A percentile compares a stretch with the other conserved stretches of the same genome.
Conservation (phyloP, 2,888 invertebrate species). For the Ennomos erosarius region DNA sequence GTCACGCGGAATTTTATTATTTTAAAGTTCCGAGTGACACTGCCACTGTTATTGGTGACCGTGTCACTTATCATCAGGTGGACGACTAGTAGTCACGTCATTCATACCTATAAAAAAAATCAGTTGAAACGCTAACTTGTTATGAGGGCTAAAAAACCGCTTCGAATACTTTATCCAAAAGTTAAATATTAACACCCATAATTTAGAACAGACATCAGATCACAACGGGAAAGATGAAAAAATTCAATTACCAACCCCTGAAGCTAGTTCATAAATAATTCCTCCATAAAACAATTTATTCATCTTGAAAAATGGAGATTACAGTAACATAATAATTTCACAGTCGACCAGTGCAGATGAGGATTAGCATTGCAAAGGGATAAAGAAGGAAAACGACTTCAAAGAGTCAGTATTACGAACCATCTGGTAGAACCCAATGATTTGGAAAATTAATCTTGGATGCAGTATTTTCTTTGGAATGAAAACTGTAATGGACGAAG, state of each 20-base stretch:
- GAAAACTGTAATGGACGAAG: constrained; percentile 8
- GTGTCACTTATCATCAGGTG: too few relatives aligned
- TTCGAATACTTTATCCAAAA: too few relatives aligned
- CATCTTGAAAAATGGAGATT: constrained; percentile 30
- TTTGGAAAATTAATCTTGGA: constrained; percentile 31
- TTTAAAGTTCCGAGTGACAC: too few relatives aligned
- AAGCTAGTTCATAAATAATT: constrained; percentile 30
- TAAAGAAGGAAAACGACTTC: constrained; percentile 19
- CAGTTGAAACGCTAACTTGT: too few relatives aligned
- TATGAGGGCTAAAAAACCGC: too few relatives aligned
- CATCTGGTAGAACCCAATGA: constrained; percentile 21
- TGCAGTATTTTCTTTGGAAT: constrained; percentile 8
- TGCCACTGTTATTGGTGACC: too few relatives aligned
- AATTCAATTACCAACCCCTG: constrained; percentile 14
- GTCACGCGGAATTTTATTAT: too few relatives aligned
- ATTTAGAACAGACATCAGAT: background rate
- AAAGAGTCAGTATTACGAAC: constrained; percentile 18
- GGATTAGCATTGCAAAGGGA: constrained; percentile 31
- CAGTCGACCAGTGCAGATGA: constrained; percentile 25
- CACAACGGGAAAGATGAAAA: constrained; percentile 13
- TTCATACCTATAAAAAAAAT: too few relatives aligned
- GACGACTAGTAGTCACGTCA: too few relatives aligned
- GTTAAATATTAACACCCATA: too few relatives aligned
- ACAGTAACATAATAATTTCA: constrained; percentile 31
- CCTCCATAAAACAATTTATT: constrained; percentile 27